phyloP scores from a whole-genome alignment of 1,140 invertebrate genomes.

The Scaptomyza pallida region DNA sequence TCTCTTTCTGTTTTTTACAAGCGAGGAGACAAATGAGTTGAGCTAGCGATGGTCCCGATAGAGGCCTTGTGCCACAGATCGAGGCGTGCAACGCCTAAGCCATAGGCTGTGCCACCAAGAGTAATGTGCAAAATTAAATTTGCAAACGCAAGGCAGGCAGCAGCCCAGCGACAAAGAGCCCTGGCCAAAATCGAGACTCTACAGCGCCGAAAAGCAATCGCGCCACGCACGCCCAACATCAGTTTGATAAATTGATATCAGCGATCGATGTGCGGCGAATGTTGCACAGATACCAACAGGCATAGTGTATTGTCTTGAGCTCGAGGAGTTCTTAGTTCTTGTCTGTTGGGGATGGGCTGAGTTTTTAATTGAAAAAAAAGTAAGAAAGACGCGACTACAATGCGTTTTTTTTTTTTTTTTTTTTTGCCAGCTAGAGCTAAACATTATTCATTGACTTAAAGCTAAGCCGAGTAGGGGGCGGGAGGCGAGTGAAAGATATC shows the following conservation, averaged over 20 bases:
- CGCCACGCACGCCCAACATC: slow-evolving; percentile 79
- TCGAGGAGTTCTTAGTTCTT: slow-evolving; percentile 30
- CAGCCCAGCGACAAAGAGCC: slow-evolving; percentile 20
- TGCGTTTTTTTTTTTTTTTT: no score
- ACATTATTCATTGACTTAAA: slow-evolving; percentile 35
- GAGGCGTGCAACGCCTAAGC: slow-evolving; percentile 56
- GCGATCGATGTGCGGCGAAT: slow-evolving; percentile 61
- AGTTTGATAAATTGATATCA: slow-evolving; percentile 83
- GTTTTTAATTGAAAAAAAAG: slow-evolving; percentile 79
- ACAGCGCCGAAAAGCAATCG: slow-evolving; percentile 75
- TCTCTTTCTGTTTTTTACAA: slow-evolving; percentile 55
- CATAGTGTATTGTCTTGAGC: slow-evolving; percentile 62
- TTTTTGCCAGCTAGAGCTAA: neutral
- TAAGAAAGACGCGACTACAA: slow-evolving; percentile 29
- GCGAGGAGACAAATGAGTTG: slow-evolving; percentile 76
- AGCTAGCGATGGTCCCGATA: slow-evolving; percentile 64
- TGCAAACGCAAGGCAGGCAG: slow-evolving; percentile 56
- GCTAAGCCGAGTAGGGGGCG: neutral
- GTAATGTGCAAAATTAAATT: slow-evolving; percentile 79
- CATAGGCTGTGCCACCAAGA: slow-evolving; percentile 74
- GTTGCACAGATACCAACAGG: slow-evolving; percentile 39
- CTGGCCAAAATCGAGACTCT: slow-evolving; percentile 3
- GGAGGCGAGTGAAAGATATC: slow-evolving; percentile 10
- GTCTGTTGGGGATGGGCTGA: slow-evolving; percentile 32
- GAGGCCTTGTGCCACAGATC: slow-evolving; percentile 27